Conservation (phyloP, 2,113 vertebrate genomes). For the Corythornis cristatus region DNA sequence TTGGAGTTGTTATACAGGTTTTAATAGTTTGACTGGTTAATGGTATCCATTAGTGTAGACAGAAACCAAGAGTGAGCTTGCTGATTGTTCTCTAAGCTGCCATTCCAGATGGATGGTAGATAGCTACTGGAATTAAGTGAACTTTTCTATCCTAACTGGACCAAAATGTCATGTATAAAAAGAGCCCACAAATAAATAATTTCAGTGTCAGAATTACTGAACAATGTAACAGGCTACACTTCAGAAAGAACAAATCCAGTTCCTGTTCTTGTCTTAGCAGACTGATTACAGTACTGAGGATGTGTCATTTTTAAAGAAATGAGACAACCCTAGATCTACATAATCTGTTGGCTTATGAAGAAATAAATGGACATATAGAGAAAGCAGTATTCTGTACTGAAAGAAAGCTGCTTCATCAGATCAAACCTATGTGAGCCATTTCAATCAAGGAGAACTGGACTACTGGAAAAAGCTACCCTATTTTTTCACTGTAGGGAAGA, state of each 20-base stretch:
- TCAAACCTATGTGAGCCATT: not conserved
- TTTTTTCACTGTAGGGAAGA: not conserved
- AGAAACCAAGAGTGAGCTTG: not conserved
- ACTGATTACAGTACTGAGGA: not conserved
- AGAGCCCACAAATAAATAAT: not conserved
- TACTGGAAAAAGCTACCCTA: not conserved
- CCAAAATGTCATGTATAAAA: not conserved
- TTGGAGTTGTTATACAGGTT: not conserved
- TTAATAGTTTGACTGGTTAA: not conserved
- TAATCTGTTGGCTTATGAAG: not conserved
- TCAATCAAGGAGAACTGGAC: conserved; percentile 4
- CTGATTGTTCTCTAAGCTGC: not conserved
- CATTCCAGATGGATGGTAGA: not conserved
- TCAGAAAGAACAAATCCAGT: not conserved
- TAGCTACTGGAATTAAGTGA: not conserved
- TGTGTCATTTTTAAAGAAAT: not conserved
- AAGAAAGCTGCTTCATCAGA: not conserved
- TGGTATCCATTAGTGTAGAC: not conserved
- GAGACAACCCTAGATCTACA: not conserved
- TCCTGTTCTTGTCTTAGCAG: not conserved
- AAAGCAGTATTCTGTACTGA: not conserved
- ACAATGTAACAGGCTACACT: not conserved
- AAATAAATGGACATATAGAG: not conserved
- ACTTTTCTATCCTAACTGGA: not conserved
- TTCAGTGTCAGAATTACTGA: not conserved